phyloP scores from a whole-genome alignment of 2,888 invertebrate species.

The Cheilosia grossa region DNA sequence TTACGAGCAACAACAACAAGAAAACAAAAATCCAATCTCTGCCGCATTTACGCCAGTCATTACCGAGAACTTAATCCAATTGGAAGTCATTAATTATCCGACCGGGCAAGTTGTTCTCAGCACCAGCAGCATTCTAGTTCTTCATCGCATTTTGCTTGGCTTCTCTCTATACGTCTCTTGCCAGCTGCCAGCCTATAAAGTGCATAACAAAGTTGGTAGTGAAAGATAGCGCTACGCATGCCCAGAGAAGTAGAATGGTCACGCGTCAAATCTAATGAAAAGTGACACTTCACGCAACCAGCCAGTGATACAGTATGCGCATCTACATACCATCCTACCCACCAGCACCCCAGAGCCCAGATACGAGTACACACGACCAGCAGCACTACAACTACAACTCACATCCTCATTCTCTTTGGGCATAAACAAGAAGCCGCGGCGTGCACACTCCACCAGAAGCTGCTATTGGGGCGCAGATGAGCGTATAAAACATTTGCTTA shows the following conservation, averaged over 20 bases:
- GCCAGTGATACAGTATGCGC: slow-evolving; percentile 48
- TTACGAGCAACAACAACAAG: neutral
- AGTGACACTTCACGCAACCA: slow-evolving; percentile 74
- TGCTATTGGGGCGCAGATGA: slow-evolving; percentile 70
- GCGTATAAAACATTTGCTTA: slow-evolving; percentile 75
- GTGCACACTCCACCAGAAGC: slow-evolving; percentile 64
- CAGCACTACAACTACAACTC: slow-evolving; percentile 3
- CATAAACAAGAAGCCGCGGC: slow-evolving; percentile 57
- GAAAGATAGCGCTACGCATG: slow-evolving; percentile 61
- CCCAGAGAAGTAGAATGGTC: slow-evolving; percentile 52
- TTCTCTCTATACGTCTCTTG: neutral
- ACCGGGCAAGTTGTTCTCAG: slow-evolving; percentile 53
- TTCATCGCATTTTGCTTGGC: slow-evolving; percentile 23
- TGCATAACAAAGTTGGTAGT: slow-evolving; percentile 51
- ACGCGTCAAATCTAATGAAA: slow-evolving; percentile 75
- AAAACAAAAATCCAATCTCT: slow-evolving; percentile 46
- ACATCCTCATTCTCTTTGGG: slow-evolving; percentile 25
- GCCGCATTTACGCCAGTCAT: slow-evolving; percentile 73
- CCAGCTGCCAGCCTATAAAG: slow-evolving; percentile 26
- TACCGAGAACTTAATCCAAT: slow-evolving; percentile 73
- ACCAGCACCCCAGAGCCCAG: neutral
- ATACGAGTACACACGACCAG: neutral
- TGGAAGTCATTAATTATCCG: slow-evolving; percentile 71
- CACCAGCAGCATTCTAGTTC: slow-evolving; percentile 15
- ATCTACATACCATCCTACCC: slow-evolving; percentile 33